phyloP scores from a whole-genome alignment of 2,888 invertebrate genomes.

The Gibbula magus region DNA sequence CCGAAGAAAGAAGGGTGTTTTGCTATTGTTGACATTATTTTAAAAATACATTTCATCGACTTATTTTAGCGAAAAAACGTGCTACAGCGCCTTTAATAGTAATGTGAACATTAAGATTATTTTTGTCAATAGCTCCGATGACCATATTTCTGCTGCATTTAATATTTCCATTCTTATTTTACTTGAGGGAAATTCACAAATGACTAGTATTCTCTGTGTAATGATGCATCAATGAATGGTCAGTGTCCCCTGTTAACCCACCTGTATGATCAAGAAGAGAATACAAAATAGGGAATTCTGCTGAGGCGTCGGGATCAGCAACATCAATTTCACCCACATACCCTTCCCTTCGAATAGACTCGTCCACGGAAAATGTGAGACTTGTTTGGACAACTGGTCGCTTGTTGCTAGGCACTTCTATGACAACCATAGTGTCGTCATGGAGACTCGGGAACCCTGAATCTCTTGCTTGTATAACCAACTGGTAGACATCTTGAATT shows the following conservation, averaged over 20 bases:
- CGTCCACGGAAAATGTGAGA: constrained; percentile 13
- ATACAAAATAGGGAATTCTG: not conserved
- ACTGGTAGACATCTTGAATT: not conserved
- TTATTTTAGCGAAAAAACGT: too few relatives aligned
- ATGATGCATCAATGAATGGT: too few relatives aligned
- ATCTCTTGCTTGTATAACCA: not conserved
- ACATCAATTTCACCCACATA: not conserved
- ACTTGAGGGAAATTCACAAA: too few relatives aligned
- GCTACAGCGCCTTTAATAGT: too few relatives aligned
- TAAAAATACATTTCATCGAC: too few relatives aligned
- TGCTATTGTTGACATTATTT: too few relatives aligned
- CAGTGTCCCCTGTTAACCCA: not conserved
- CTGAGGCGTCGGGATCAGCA: constrained; percentile 10
- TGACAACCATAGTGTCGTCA: not conserved
- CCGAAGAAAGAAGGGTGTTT: too few relatives aligned
- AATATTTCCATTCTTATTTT: too few relatives aligned
- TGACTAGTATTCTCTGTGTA: too few relatives aligned
- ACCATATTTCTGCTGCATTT: too few relatives aligned
- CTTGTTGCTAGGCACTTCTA: constrained; percentile 22
- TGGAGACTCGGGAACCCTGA: not conserved
- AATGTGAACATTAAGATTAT: too few relatives aligned
- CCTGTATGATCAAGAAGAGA: not conserved
- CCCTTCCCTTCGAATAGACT: constrained; percentile 2
- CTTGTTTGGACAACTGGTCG: not conserved
- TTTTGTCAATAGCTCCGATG: too few relatives aligned